These are phyloP conservation scores for Eilema sororculum DNA, from an alignment of 2,888 invertebrate genomes.

Conservation along the genomic window DNA sequence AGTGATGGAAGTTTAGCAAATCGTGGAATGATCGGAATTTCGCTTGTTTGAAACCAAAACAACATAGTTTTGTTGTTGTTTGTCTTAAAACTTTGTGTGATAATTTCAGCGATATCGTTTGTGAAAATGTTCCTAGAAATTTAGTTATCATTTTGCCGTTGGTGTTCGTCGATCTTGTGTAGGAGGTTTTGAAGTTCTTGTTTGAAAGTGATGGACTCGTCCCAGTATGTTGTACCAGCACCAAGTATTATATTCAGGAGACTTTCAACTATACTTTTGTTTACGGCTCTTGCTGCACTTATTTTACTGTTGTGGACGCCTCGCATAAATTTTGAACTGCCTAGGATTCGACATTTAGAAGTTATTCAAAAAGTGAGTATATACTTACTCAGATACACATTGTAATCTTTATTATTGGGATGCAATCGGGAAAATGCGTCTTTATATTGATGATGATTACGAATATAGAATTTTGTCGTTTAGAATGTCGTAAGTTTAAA, in stretches of 20 bases:
- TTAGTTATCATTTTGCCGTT: neutral
- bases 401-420: neutral
- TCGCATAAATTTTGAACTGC: constrained; percentile 88
- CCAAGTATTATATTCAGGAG: constrained; percentile 85
- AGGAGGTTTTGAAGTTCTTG: neutral
- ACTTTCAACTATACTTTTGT: constrained; percentile 88
- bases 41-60: neutral
- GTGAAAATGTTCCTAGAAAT: neutral
- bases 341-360: constrained; percentile 84
- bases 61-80: neutral
- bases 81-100: constrained; percentile 6
- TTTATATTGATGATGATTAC: no score
- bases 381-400: no score
- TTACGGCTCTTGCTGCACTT: constrained; percentile 87
- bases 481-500: no score
- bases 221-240: constrained; percentile 14
- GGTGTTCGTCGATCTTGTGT: neutral
- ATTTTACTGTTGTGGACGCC: constrained; percentile 89
- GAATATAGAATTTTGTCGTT: no score
- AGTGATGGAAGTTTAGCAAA: constrained; percentile 11
- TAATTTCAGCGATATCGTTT: constrained; percentile 3
- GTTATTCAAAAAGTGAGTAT: constrained; percentile 89
- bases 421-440: no score
- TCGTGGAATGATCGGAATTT: constrained; percentile 3
- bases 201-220: constrained; percentile 3